A percentile compares a stretch with the other conserved stretches of the same genome.
Conservation (phyloP, 2,888 invertebrate genomes). For the Stenurella melanura region DNA sequence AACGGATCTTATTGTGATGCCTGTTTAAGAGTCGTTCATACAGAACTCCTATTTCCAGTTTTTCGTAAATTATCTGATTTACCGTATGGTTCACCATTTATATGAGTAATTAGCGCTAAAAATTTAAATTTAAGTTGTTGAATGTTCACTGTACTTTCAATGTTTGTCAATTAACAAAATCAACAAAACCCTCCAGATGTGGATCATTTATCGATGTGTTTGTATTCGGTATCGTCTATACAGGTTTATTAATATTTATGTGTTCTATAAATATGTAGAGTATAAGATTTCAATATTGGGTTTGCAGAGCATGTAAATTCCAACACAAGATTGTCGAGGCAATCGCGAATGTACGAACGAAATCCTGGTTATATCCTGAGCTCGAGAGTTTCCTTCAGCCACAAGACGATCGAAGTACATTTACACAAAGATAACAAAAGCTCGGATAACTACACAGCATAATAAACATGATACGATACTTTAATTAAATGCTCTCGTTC, state of each 20-base stretch:
- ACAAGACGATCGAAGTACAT: constrained; percentile 23
- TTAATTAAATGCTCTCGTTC: constrained; percentile 23
- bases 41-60: too few relatives aligned
- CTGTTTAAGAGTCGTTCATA: too few relatives aligned
- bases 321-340: constrained; percentile 25
- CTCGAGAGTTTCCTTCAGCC: constrained; percentile 25
- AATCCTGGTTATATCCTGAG: constrained; percentile 17
- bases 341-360: constrained; percentile 16
- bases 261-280: neutral
- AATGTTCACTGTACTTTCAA: too few relatives aligned
- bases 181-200: too few relatives aligned
- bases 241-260: neutral
- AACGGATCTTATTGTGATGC: too few relatives aligned
- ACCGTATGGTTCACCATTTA: too few relatives aligned
- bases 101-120: too few relatives aligned
- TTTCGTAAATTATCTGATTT: too few relatives aligned
- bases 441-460: constrained; percentile 14
- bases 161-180: too few relatives aligned
- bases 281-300: constrained; percentile 11
- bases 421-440: constrained; percentile 24
- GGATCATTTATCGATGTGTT: too few relatives aligned
- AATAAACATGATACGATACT: constrained; percentile 20
- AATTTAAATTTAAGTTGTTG: too few relatives aligned
- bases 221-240: neutral
- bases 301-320: constrained; percentile 25